Conservation (phyloP, 2,888 invertebrate genomes). For the Monochamus alternatus region DNA sequence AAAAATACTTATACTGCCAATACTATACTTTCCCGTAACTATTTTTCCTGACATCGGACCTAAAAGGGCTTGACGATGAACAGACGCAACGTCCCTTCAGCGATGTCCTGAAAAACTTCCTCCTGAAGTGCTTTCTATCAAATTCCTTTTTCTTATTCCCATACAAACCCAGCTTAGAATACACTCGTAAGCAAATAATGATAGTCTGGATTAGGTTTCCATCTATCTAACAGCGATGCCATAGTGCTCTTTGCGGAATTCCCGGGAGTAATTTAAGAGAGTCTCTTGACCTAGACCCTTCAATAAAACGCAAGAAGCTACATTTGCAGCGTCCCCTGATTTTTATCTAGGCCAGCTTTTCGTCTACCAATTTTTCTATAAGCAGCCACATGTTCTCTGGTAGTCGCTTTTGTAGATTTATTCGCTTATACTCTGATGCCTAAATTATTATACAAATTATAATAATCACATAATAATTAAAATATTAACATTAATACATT, state of each 20-base stretch:
- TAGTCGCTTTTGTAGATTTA: no score
- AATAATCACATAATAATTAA: no score
- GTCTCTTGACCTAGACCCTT: slow-evolving; percentile 18
- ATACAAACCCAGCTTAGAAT: background rate
- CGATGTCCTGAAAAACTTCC: background rate
- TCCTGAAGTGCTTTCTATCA: background rate
- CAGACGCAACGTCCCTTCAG: background rate
- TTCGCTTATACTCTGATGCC: no score
- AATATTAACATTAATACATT: no score
- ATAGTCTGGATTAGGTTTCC: background rate
- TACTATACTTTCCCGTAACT: background rate
- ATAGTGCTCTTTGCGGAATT: background rate
- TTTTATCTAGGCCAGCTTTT: background rate
- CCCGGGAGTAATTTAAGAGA: slow-evolving; percentile 14
- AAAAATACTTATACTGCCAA: no score
- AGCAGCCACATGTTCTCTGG: background rate
- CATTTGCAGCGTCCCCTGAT: slow-evolving; percentile 17
- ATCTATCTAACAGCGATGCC: background rate
- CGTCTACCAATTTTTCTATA: background rate
- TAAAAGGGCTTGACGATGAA: background rate
- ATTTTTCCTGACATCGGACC: background rate
- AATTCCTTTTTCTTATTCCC: background rate
- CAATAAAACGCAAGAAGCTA: slow-evolving; percentile 16
- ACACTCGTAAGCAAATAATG: background rate
- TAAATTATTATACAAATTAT: no score